These are phyloP conservation scores for Littorina saxatilis DNA, from an alignment of 1,140 invertebrate species.

Conservation along the genomic window DNA sequence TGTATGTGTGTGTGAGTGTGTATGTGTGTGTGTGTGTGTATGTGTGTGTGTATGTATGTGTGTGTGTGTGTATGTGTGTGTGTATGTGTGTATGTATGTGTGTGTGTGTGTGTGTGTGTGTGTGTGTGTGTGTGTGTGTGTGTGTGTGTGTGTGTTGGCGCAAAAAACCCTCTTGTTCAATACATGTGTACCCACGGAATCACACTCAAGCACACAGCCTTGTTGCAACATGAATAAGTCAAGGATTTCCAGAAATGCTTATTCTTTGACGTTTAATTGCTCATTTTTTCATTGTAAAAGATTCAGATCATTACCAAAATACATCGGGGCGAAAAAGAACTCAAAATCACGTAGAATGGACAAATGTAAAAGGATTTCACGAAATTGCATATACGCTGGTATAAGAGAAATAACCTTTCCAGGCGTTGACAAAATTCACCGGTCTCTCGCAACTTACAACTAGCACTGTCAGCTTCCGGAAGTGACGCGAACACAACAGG, in stretches of 20 bases:
- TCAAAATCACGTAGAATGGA: too few species aligned
- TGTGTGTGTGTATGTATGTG: neutral
- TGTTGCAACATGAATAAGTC: neutral
- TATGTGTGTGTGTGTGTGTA: neutral
- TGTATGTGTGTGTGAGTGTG: neutral
- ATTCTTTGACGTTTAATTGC: too few species aligned
- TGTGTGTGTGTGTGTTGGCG: neutral
- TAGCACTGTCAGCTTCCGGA: too few species aligned
- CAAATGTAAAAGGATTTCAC: too few species aligned
- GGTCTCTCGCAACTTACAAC: too few species aligned
- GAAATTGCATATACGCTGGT: too few species aligned
- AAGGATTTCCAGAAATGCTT: neutral
- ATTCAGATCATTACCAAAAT: neutral
- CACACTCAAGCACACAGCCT: neutral
- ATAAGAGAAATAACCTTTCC: too few species aligned
- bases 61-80: conserved; percentile 1
- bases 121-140: neutral
- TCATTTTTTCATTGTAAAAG: too few species aligned
- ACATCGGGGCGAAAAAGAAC: neutral
- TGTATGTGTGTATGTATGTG: conserved; percentile 13
- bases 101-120: neutral
- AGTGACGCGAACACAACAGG: too few species aligned
- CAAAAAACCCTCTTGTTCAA: too few species aligned
- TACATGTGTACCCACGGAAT: neutral
- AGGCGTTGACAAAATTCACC: too few species aligned